These are phyloP conservation scores for Macrobrachium nipponense DNA, from an alignment of 1,140 invertebrate genomes.

Conservation along the genomic window DNA sequence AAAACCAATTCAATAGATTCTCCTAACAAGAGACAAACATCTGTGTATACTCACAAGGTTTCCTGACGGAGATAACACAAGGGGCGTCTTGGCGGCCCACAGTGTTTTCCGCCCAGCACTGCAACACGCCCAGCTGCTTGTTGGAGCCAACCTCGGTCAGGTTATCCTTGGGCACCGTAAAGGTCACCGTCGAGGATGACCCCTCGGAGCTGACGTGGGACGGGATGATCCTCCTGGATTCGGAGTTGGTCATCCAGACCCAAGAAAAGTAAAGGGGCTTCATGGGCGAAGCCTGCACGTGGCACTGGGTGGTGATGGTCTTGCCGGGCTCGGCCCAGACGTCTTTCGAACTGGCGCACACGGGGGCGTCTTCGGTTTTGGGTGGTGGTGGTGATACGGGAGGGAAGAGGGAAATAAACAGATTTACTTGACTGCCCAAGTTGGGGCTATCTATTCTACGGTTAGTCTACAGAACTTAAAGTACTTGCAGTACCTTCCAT, in stretches of 20 bases:
- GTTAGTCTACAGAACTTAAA: no score
- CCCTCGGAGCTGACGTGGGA: slow-evolving; percentile 50
- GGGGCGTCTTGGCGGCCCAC: slow-evolving; percentile 53
- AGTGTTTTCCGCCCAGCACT: slow-evolving; percentile 61
- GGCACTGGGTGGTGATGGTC: slow-evolving; percentile 45
- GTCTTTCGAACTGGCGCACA: slow-evolving; percentile 42
- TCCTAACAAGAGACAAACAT: neutral
- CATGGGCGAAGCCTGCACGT: slow-evolving; percentile 50
- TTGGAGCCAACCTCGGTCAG: slow-evolving; percentile 42
- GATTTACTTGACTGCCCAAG: no score
- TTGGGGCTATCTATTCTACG: no score
- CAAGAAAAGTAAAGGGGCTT: slow-evolving; percentile 59
- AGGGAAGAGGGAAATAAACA: neutral
- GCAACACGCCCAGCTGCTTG: slow-evolving; percentile 40
- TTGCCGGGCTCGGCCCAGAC: slow-evolving; percentile 61
- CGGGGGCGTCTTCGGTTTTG: slow-evolving; percentile 51
- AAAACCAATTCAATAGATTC: neutral
- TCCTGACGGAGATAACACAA: slow-evolving; percentile 51
- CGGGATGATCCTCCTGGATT: slow-evolving; percentile 51
- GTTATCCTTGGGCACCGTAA: slow-evolving; percentile 59
- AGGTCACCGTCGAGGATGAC: slow-evolving; percentile 47
- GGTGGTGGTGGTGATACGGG: neutral
- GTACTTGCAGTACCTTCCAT: no score
- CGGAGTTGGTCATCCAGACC: slow-evolving; percentile 57
- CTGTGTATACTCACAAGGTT: slow-evolving; percentile 40